Base-by-base conservation (phyloP, 2,888 invertebrate genomes). In the Allolobophora icterica region DNA sequence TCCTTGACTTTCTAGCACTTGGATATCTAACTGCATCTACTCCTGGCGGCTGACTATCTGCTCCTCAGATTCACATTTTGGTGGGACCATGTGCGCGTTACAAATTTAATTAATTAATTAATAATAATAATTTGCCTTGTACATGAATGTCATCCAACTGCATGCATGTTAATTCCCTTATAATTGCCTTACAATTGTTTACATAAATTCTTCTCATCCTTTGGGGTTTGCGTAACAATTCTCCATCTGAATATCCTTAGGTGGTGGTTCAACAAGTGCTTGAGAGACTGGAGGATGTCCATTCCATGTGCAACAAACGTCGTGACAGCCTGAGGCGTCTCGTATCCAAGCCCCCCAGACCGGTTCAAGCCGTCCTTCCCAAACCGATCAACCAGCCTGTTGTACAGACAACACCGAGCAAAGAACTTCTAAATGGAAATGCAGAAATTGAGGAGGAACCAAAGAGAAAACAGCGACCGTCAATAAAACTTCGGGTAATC, bases 211-310 rank as follows among this genome's bases (percentile, higher is more conserved):
- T 71, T 71, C 71, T n/a, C n/a, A 71, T 71, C 11, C 71, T 71
- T 71, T 71, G 8, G 11, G 0, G 2, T n/a, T 71, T 71, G 30
- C 5, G 8, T 71, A n/a, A n/a, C n/a, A 71, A 71, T 71, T 71
- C n/a, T n/a, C n/a, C n/a, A n/a, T 71, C 33, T 45, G 33, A 89
- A 42, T 40, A 15, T 89, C 45, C 42, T 89, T 21, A 90, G 90
- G 21, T 34, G 24, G 90, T 87, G 89, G 87, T 95, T 21, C 94
- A 94, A 92, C 95, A 98, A 97, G 98, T 98, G 92, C 96, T 98
- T 89, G 98, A 98, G 96, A 96, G 98, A 93, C 98, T 99, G 93
- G 98, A 98, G 95, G 99, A 99, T 96, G 98, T 99, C 3, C 97
- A 97, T 95, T 96, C 97, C 94, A 98, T 98, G 98, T 98, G 98